phyloP scores from a whole-genome alignment of 2,888 invertebrate genomes.

The Colletes collaris region DNA sequence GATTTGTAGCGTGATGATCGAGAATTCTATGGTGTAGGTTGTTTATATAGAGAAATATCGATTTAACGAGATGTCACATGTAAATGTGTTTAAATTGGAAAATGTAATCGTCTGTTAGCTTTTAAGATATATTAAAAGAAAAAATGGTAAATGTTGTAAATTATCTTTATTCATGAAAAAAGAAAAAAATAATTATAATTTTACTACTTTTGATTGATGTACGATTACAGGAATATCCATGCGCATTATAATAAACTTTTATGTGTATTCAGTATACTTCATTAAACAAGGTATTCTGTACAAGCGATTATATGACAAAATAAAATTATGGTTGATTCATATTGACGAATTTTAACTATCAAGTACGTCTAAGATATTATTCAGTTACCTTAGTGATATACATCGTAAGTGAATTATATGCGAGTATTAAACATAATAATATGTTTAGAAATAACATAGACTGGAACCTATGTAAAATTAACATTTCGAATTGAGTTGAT shows the following conservation, averaged over 20 bases:
- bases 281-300: slow-evolving; percentile 75
- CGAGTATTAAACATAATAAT: slow-evolving; percentile 32
- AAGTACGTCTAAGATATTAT: slow-evolving; percentile 24
- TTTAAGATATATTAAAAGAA: slow-evolving; percentile 66
- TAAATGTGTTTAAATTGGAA: slow-evolving; percentile 69
- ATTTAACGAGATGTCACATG: slow-evolving; percentile 65
- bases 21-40: slow-evolving; percentile 69
- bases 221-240: slow-evolving; percentile 73
- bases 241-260: slow-evolving; percentile 76
- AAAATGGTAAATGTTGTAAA: slow-evolving; percentile 76
- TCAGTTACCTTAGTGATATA: slow-evolving; percentile 41
- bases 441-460: slow-evolving; percentile 50
- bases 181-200: slow-evolving; percentile 66
- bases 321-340: slow-evolving; percentile 77
- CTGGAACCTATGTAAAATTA: slow-evolving; percentile 59
- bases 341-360: slow-evolving; percentile 49
- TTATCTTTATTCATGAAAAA: slow-evolving; percentile 71
- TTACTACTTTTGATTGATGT: slow-evolving; percentile 77
- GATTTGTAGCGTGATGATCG: slow-evolving; percentile 73
- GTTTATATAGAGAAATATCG: slow-evolving; percentile 69
- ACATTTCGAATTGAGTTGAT: slow-evolving; percentile 44
- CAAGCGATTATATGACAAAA: slow-evolving; percentile 75
- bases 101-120: slow-evolving; percentile 73
- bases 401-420: slow-evolving; percentile 38
- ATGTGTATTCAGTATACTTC: slow-evolving; percentile 74